A percentile compares a stretch with the other conserved stretches of the same genome.
Evolutionary conservation across 2,888 invertebrate species (phyloP).

Genomic region (Cylindroiulus punctatus): DNA sequence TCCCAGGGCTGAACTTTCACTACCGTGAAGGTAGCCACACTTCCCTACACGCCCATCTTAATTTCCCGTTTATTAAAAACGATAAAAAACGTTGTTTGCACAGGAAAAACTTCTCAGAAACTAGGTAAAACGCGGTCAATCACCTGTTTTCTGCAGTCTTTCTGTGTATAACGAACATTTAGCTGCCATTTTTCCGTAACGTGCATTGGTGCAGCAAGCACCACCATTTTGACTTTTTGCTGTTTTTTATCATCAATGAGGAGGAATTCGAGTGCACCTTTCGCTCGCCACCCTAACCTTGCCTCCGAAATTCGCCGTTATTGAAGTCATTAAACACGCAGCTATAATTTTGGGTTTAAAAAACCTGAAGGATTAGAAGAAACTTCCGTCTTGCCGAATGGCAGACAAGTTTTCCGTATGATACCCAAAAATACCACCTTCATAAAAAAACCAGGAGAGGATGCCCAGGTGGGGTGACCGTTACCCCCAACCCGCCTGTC

Average conservation of each 20-base stretch:
- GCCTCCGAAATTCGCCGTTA: slow-evolving; percentile 1
- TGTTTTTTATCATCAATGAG: background rate
- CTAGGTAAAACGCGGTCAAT: slow-evolving; percentile 31
- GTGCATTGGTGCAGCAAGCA: background rate
- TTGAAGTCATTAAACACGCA: slow-evolving; percentile 2
- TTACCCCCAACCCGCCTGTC: background rate
- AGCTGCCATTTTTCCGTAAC: background rate
- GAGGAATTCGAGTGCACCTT: slow-evolving; percentile 12
- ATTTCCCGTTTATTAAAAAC: slow-evolving; percentile 22
- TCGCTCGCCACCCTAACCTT: background rate
- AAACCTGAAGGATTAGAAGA: slow-evolving; percentile 12
- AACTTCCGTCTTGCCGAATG: background rate
- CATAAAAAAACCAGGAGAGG: slow-evolving; percentile 4
- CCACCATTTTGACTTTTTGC: background rate
- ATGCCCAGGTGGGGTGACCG: slow-evolving; percentile 40
- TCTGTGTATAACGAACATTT: background rate
- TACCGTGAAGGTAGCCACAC: slow-evolving; percentile 27
- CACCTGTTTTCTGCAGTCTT: background rate
- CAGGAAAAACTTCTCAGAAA: background rate
- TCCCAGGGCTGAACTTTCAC: slow-evolving; percentile 19
- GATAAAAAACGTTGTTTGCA: slow-evolving; percentile 4
- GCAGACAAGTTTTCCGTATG: slow-evolving; percentile 7
- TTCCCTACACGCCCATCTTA: slow-evolving; percentile 38
- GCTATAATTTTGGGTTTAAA: background rate
- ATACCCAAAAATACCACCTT: slow-evolving; percentile 10